Evolutionary conservation across 2,113 vertebrate genomes (phyloP).

Genomic region (Oenanthe oenanthe): DNA sequence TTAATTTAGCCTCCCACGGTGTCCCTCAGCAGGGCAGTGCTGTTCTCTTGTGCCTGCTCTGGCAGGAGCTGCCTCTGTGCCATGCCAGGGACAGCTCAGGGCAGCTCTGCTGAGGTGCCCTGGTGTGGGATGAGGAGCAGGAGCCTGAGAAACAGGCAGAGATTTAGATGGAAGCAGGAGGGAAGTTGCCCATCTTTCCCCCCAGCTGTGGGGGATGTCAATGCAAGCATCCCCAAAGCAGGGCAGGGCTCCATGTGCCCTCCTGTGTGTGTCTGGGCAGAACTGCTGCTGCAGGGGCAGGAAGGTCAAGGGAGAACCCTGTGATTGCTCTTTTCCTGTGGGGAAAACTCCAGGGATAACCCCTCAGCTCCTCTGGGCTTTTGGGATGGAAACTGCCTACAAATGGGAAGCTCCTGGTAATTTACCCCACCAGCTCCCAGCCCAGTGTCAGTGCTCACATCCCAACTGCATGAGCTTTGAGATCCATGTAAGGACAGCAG

Average conservation of each 20-base stretch:
- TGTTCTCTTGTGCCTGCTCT: not conserved
- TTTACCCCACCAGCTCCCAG: not conserved
- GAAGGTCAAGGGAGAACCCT: not conserved
- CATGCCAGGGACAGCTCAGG: rapidly evolving
- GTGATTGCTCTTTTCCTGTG: not conserved
- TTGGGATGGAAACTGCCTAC: not conserved
- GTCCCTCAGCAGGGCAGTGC: not conserved
- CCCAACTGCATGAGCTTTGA: not conserved
- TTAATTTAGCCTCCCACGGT: not conserved
- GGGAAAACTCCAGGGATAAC: not conserved
- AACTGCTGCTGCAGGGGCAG: not conserved
- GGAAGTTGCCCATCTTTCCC: not conserved
- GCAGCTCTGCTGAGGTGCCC: not conserved
- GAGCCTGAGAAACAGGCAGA: not conserved
- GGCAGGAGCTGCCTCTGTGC: not conserved
- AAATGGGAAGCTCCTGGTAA: not conserved
- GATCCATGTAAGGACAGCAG: not conserved
- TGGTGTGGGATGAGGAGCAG: rapidly evolving
- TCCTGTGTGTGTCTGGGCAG: not conserved
- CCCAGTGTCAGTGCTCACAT: not conserved
- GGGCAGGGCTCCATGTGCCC: not conserved
- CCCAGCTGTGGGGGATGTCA: not conserved
- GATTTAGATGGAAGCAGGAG: not conserved
- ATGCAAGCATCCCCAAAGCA: rapidly evolving
- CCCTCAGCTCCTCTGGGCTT: not conserved